Evolutionary conservation across 2,888 invertebrate genomes (phyloP).

Genomic region (Allophyes oxyacanthae): DNA sequence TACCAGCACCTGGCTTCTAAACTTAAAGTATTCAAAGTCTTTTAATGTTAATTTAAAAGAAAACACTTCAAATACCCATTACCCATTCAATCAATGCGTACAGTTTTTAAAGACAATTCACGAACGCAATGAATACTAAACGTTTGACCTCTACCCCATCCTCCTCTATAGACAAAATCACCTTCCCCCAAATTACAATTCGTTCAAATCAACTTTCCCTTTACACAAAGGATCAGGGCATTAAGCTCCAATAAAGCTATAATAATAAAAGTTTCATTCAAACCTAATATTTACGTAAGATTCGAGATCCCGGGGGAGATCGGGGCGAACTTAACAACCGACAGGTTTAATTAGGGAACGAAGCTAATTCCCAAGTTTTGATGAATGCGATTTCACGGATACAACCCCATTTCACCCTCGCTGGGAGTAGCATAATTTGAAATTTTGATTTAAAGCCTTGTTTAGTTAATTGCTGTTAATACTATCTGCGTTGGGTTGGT

Average conservation of each 20-base stretch:
- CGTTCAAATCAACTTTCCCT: conserved; percentile 61
- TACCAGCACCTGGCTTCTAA: conserved; percentile 30
- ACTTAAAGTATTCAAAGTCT: conserved; percentile 1
- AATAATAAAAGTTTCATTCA: conserved; percentile 82
- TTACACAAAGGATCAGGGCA: conserved; percentile 59
- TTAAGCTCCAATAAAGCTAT: conserved; percentile 75
- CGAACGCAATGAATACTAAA: conserved; percentile 55
- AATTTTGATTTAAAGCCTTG: conserved; percentile 82
- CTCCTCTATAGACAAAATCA: conserved; percentile 22
- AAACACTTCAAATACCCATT: no score
- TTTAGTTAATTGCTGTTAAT: conserved; percentile 77
- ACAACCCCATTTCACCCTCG: conserved; percentile 66
- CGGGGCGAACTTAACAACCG: conserved; percentile 76
- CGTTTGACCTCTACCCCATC: conserved; percentile 27
- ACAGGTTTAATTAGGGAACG: conserved; percentile 85
- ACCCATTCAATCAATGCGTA: conserved; percentile 37
- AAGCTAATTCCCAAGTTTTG: conserved; percentile 87
- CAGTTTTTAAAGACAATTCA: conserved; percentile 54
- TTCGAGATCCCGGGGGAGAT: conserved; percentile 66
- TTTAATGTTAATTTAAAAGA: no score
- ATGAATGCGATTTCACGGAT: conserved; percentile 86
- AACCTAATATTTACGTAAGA: conserved; percentile 83
- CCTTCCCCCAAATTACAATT: conserved; percentile 56
- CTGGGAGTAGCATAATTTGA: conserved; percentile 75
- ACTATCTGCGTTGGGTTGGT: conserved; percentile 52